Evolutionary conservation across 2,797 vertebrate species (phyloP).

Genomic region (Eurystomus glaucurus): DNA sequence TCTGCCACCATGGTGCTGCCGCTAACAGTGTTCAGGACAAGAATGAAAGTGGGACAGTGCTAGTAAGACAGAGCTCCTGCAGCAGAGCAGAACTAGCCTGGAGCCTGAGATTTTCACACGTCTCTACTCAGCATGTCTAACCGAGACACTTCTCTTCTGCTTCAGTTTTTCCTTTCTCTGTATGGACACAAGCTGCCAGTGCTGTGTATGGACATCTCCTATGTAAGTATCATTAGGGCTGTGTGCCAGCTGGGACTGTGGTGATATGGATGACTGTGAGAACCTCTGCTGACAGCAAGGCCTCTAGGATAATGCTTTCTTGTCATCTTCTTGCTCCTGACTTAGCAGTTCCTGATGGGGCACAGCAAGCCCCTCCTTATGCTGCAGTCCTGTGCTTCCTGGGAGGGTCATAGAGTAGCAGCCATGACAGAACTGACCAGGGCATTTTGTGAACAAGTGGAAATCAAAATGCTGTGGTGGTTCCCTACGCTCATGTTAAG

Average conservation of each 20-base stretch:
- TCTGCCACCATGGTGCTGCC: neutral
- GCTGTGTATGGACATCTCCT: slow-evolving; percentile 96
- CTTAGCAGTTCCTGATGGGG: neutral
- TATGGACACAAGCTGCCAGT: slow-evolving; percentile 99
- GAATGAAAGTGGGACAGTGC: neutral
- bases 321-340: neutral
- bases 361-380: neutral
- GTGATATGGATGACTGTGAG: neutral
- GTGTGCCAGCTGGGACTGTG: neutral
- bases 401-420: neutral
- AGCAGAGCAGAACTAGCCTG: neutral
- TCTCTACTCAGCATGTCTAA: neutral
- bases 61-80: neutral
- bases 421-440: neutral
- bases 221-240: slow-evolving; percentile 87
- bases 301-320: neutral
- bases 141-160: neutral
- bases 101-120: neutral
- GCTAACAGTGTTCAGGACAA: neutral
- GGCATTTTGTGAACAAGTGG: neutral
- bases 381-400: neutral
- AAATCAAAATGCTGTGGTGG: neutral
- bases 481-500: neutral
- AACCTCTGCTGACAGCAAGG: neutral
- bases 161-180: slow-evolving; percentile 96